A percentile compares a stretch with the other conserved stretches of the same genome.
phyloP scores from a whole-genome alignment of 2,113 vertebrate species.

The Pithys albifrons region DNA sequence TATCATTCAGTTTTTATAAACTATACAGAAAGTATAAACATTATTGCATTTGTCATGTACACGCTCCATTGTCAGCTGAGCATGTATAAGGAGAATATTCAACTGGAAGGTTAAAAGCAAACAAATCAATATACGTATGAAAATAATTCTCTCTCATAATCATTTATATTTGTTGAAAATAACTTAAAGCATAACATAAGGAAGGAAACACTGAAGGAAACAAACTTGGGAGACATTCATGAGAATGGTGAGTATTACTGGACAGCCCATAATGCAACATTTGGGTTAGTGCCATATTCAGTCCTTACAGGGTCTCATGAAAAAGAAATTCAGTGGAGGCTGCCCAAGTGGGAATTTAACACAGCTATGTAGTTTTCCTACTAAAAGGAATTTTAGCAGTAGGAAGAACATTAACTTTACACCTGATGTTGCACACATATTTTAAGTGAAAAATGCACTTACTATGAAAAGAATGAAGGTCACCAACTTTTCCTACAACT shows the following conservation, averaged over 20 bases:
- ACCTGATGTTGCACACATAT: background rate
- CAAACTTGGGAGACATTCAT: background rate
- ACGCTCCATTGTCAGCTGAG: background rate
- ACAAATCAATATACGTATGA: background rate
- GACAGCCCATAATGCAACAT: background rate
- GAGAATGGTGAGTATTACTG: background rate
- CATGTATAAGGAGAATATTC: background rate
- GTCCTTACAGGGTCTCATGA: background rate
- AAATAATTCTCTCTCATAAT: background rate
- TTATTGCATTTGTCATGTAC: background rate
- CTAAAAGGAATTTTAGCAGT: background rate
- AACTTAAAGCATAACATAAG: background rate
- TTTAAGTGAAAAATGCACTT: background rate
- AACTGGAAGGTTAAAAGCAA: constrained; percentile 9
- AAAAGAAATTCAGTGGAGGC: constrained; percentile 4
- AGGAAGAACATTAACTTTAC: background rate
- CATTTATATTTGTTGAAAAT: background rate
- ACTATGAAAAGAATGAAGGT: background rate
- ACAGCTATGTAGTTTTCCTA: background rate
- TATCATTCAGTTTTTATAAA: background rate
- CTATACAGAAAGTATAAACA: background rate
- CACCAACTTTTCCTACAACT: background rate
- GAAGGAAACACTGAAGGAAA: background rate
- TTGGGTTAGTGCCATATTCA: background rate
- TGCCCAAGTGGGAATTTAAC: background rate